phyloP scores from a whole-genome alignment of 2,888 invertebrate species.

The Eristalis intricaria region DNA sequence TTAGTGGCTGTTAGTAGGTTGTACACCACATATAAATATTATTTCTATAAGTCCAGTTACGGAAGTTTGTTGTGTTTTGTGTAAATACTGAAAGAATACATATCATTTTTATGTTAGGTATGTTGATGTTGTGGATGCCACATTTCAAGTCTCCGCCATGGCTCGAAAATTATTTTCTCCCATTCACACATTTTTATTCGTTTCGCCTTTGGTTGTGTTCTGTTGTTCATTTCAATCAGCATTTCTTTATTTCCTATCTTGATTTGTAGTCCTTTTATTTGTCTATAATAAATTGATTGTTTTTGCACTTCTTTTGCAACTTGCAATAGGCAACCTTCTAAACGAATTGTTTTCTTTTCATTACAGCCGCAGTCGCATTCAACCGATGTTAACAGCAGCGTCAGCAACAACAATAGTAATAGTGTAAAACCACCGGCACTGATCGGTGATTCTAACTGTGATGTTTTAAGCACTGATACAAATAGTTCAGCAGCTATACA shows the following conservation, averaged over 20 bases:
- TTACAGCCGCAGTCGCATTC: slow-evolving; percentile 75
- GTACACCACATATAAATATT: too few species aligned
- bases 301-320: neutral
- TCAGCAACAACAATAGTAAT: slow-evolving; percentile 74
- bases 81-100: neutral
- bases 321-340: neutral
- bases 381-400: slow-evolving; percentile 73
- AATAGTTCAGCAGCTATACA: slow-evolving; percentile 73
- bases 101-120: too few species aligned
- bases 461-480: slow-evolving; percentile 78
- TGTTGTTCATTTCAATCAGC: too few species aligned
- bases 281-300: neutral
- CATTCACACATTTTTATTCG: too few species aligned
- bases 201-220: too few species aligned
- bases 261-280: neutral
- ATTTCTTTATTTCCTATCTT: too few species aligned
- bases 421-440: slow-evolving; percentile 74
- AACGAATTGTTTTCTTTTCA: slow-evolving; percentile 13
- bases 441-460: slow-evolving; percentile 80
- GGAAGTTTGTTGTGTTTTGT: neutral
- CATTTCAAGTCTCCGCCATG: too few species aligned
- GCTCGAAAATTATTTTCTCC: too few species aligned
- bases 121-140: too few species aligned
- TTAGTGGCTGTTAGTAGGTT: too few species aligned
- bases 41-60: too few species aligned